These are phyloP conservation scores for Torymus aiolomorphi DNA, from an alignment of 2,888 invertebrate genomes.

Conservation along the genomic window DNA sequence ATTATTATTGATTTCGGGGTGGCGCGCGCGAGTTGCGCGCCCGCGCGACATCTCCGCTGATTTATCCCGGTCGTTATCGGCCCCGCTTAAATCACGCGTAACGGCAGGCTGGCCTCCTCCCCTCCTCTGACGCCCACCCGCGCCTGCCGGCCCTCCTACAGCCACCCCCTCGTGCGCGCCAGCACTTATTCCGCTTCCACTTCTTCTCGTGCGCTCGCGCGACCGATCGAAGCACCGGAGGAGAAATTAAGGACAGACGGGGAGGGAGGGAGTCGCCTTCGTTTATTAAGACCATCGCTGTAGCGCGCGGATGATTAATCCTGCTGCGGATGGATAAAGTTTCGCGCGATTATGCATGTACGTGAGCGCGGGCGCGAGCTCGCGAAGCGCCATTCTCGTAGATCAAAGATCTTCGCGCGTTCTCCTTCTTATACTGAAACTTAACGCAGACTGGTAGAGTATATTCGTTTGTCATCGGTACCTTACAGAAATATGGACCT, in stretches of 20 bases:
- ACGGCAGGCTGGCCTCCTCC: slow-evolving; percentile 58
- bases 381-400: background rate
- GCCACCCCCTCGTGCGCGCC: background rate
- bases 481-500: too few species aligned
- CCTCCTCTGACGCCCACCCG: slow-evolving; percentile 17
- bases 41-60: slow-evolving; percentile 67
- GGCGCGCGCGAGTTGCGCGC: slow-evolving; percentile 64
- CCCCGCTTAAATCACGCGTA: slow-evolving; percentile 71
- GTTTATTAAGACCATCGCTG: slow-evolving; percentile 26
- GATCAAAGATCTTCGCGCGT: slow-evolving; percentile 25
- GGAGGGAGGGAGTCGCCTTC: slow-evolving; percentile 6
- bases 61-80: slow-evolving; percentile 75
- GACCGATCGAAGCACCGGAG: background rate
- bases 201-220: background rate
- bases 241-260: background rate
- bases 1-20: slow-evolving; percentile 75
- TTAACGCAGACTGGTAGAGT: too few species aligned
- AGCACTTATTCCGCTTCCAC: background rate
- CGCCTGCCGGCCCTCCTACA: background rate
- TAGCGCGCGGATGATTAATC: slow-evolving; percentile 38
- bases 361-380: background rate
- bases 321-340: slow-evolving; percentile 31
- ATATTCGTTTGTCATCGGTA: too few species aligned
- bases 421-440: background rate
- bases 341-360: slow-evolving; percentile 34